Base-by-base conservation (phyloP, 2,113 vertebrate species). In the Stigmatopora argus region DNA sequence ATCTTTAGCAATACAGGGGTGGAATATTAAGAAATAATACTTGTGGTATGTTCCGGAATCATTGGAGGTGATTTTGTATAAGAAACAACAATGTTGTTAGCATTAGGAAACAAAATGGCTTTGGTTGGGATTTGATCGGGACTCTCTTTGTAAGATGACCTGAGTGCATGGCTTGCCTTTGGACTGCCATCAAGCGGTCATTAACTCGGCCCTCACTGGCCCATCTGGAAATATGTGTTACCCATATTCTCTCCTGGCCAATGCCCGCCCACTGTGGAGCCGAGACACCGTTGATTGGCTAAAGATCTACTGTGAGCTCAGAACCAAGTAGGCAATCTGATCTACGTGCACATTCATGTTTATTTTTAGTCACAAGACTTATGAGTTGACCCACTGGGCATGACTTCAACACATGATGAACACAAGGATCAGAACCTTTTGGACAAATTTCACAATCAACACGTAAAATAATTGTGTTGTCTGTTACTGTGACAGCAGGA, bases 241-340 rank as follows among this genome's bases (percentile, higher is more conserved):
- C 78, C 85, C 80, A 80, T 75, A 79, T 87, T 73, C 70, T 68
- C 49, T 15, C n/a, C 78, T 70, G 66, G 62, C 72, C 35, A 49
- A 35, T 1, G 35, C 18, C 23, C 3, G 53, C 23, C 53, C 13
- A 46, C 45, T 4, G 45, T 10, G 38, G 19, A 5, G 23, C 13
- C 13, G 21, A 34, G 53, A 31, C 23, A 23, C 9, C 4, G 53
- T 13, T 31, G 52, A 55, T 55, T 55, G 19, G 52, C 52, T 12
- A 14, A 13, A 23, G 21, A 56, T 14, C 53, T 14, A 8, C 9
- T 26, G 0, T 2, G 26, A 62, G 65, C 72, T 74, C 26, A 55
- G 3, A 26, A 38, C 52, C 21, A 14, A 66, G 66, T 34, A 44
- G 21, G 23, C 2, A 75, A 79, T 79, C 78, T 72, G 67, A 1